Evolutionary conservation across 1,140 invertebrate genomes (phyloP), one percentile per base, ranked within the genome.

Genomic region (Scaptomyza hsui): DNA sequence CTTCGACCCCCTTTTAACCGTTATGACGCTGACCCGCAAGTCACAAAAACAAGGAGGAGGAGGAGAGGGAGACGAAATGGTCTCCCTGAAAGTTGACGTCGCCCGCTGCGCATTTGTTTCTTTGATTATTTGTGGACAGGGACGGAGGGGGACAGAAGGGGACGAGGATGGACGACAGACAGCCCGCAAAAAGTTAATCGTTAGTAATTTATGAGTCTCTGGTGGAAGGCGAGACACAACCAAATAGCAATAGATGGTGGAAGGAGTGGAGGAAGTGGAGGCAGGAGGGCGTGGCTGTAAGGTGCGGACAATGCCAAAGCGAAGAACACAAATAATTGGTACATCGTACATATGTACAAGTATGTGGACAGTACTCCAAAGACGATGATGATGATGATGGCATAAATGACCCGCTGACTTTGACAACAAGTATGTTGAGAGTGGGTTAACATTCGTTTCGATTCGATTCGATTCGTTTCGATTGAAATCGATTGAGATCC

Each of bases 151-250:
- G 19, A 4, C 19, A 21, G 19, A 21, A 26, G 6, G 26, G 26
- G 26, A 9, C 2, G 26, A 7, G 7, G 26, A 29, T 37, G 12
- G 32, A 35, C n/a, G 21, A 41, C 60, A n/a, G 49, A 26, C 57
- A 47, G 52, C 59, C 35, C 26, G 74, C 69, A 71, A 74, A 75
- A 86, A 78, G 81, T 86, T 86, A 86, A 75, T 80, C 81, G 70
- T 65, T 74, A 69, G 77, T 86, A 88, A 86, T 86, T 86, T 86
- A 86, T 86, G 83, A 64, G 62, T 39, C 57, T 73, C 45, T 47
- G n/a, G 15, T 21, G 53, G 55, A 65, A 65, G 55, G 56, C 62
- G 62, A 37, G 52, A 37, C 26, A 18, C 32, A 13, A 37, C 13
- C 51, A 51, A 51, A 44, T 18, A 21, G 39, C 48, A 19, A 48